Base-by-base conservation (phyloP, 2,113 vertebrate species). In the Phaethon lepturus region DNA sequence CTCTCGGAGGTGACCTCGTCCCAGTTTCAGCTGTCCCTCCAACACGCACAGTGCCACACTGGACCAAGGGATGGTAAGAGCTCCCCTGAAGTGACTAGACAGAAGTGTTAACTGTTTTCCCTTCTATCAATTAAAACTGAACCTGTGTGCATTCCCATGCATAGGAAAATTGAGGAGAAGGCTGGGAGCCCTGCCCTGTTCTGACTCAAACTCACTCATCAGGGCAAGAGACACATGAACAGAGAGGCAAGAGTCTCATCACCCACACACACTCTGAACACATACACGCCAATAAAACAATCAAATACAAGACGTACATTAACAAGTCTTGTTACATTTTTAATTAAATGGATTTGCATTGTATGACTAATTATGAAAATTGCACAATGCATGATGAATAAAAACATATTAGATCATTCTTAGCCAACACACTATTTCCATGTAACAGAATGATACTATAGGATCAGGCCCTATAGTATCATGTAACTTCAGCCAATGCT, bases 281-380 rank as follows among this genome's bases (percentile, higher is more conserved):
- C 62, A 67, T 5, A 53, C 24, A 31, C 47, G 47, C 53, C 67
- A 95, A 74, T 81, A 91, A 89, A 96, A 69, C 82, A 79, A 88
- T 82, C 47, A 75, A 85, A 92, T 29, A 72, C 49, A 58, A 91
- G 59, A 55, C 5, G 33, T 59, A 87, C 31, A 77, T 45, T 62
- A 80, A 83, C 13, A 55, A 62, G 52, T 17, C 60, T 53, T 38
- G 35, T 49, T 38, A 67, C 18, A 20, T 71, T 35, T 81, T 76
- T 53, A 59, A 93, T 93, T 75, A 81, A 89, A 87, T 25, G 13
- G 38, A 77, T 93, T 80, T 95, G 72, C 76, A 87, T 62, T 31
- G 26, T 13, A 58, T 87, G 89, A 94, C 60, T 78, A 64, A 77
- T 35, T 33, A 52, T 15, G 78, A 64, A 68, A 56, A 76, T 68